Evolutionary conservation across 2,797 vertebrate species (phyloP), one percentile per base, ranked within the genome.

Genomic region (Xenopus petersii): DNA sequence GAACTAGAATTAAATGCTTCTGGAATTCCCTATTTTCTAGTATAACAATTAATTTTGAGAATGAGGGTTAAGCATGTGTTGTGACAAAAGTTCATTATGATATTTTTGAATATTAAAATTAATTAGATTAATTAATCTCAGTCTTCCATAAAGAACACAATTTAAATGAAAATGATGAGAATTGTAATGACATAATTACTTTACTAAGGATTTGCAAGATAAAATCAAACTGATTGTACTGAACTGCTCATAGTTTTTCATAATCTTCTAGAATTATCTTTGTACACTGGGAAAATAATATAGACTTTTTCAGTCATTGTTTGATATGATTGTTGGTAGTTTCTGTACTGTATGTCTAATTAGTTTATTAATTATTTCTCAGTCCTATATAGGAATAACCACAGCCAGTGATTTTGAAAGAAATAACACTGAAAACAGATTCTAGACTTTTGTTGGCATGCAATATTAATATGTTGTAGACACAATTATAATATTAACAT

Each of bases 91-190:
- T 80, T 77, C 71, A 73, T 79, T 75, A 67, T 48, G 8, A 30
- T 79, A 36, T 70, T 71, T 70, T 56, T 75, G 58, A 62, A 81
- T 68, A 65, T 82, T 42, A 62, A 71, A 79, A 81, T 69, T 77
- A 75, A 83, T 75, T 62, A 68, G 70, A 77, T 81, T 82, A 75
- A 83, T 83, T 81, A 75, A 80, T 77, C 71, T 73, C 42, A 0
- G 73, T 79, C 70, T 80, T 77, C 69, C 68, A 46, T 64, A 70
- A 81, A 81, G 69, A 33, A 72, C 63, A 55, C 54, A 79, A 47
- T 83, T 77, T 72, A 75, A 79, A 79, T 64, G 26, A 73, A 67
- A 62, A 55, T 6, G 69, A 71, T 69, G 60, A 79, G 42, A 68
- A 79, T 24, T 26, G 16, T 72, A 74, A 80, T 60, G 81, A 79